These are phyloP conservation scores for Erpobdella octoculata DNA, from an alignment of 2,888 invertebrate species.

Conservation along the genomic window DNA sequence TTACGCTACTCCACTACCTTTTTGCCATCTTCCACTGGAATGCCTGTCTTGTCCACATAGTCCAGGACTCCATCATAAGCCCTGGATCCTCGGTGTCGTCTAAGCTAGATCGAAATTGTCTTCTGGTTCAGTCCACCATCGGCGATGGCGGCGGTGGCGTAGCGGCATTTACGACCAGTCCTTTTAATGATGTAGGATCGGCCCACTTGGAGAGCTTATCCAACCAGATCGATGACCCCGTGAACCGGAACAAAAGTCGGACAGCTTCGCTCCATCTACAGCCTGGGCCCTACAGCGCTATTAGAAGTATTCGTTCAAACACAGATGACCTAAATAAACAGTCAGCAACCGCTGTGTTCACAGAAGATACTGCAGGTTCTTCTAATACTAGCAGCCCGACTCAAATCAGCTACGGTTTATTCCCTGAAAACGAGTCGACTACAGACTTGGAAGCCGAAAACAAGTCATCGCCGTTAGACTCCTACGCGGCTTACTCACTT, in stretches of 20 bases:
- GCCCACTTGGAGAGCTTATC: neutral
- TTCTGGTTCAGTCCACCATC: constrained; percentile 34
- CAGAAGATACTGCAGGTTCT: neutral
- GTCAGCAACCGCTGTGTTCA: neutral
- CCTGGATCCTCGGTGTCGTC: neutral
- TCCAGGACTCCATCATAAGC: constrained; percentile 31
- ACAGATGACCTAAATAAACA: neutral
- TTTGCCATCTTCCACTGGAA: constrained; percentile 99
- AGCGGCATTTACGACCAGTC: neutral
- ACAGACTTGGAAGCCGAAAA: neutral
- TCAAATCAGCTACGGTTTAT: too few relatives aligned
- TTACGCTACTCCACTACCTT: constrained; percentile 67
- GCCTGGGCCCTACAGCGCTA: too few relatives aligned
- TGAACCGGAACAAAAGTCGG: too few relatives aligned
- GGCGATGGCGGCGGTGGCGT: constrained; percentile 54
- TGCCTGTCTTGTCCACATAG: constrained; percentile 90
- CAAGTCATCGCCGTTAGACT: neutral
- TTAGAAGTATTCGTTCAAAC: neutral
- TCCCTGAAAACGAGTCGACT: neutral
- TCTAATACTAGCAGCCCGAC: neutral
- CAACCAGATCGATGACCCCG: neutral
- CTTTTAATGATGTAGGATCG: neutral
- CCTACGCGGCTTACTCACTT: neutral
- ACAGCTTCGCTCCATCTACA: too few relatives aligned
- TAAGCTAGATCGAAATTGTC: neutral